phyloP scores from a whole-genome alignment of 2,113 vertebrate species.

The Nibea coibor region DNA sequence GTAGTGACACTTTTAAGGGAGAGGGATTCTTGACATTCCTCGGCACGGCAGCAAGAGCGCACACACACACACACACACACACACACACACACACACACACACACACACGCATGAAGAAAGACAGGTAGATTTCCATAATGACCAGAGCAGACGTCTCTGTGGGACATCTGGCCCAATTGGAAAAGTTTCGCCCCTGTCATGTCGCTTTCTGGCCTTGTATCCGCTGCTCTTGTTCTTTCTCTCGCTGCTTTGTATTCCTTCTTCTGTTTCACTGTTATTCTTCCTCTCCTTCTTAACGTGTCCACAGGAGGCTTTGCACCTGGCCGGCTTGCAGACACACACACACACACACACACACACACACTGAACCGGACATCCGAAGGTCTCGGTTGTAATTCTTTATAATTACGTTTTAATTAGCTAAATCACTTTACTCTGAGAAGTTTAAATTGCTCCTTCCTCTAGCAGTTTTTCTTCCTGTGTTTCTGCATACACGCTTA shows the following conservation, averaged over 20 bases:
- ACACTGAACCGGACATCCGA: slow-evolving; percentile 44
- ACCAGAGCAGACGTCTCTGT: slow-evolving; percentile 60
- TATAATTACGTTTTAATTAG: slow-evolving; percentile 89
- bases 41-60: slow-evolving; percentile 32
- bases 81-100: slow-evolving; percentile 27
- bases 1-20: slow-evolving; percentile 56
- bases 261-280: slow-evolving; percentile 37
- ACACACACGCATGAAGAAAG: slow-evolving; percentile 17
- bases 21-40: slow-evolving; percentile 63
- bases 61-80: slow-evolving; percentile 27
- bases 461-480: slow-evolving; percentile 20
- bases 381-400: slow-evolving; percentile 36
- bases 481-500: background rate
- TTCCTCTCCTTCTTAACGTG: slow-evolving; percentile 29
- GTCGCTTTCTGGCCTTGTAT: slow-evolving; percentile 46
- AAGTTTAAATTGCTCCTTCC: slow-evolving; percentile 34
- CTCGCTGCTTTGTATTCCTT: slow-evolving; percentile 24
- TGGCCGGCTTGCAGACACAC: slow-evolving; percentile 41
- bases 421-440: slow-evolving; percentile 72
- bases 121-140: slow-evolving; percentile 66
- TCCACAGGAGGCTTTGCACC: slow-evolving; percentile 48
- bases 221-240: slow-evolving; percentile 6
- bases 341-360: slow-evolving; percentile 9
- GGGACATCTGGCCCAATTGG: slow-evolving; percentile 55
- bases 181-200: slow-evolving; percentile 52